Base-by-base conservation (phyloP, 2,113 vertebrate genomes). In the Gobiocypris rarus region DNA sequence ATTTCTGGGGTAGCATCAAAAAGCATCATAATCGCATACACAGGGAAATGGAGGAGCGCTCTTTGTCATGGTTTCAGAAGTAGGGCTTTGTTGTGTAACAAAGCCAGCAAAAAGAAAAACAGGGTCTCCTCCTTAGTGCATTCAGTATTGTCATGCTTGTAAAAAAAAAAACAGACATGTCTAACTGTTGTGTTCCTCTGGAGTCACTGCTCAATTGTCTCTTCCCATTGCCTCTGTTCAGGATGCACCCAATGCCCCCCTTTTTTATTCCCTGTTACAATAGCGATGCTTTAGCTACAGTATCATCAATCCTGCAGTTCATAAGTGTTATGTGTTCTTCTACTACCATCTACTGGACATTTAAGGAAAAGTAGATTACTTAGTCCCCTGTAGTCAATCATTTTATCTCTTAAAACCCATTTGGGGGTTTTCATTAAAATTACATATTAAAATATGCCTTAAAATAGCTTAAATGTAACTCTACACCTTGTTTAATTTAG, bases 331-430 rank as follows among this genome's bases (percentile, higher is more conserved):
- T 4, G 38, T 22, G 31, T 81, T 4, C 3, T 52, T 69, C 17
- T 92, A 63, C 65, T 86, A 82, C 88, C 92, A 75, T 17, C 93
- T 91, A 69, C 76, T 89, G 92, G 85, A n/a, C 1, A 43, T 14
- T 19, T 19, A 9, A n/a, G 9, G 71, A 24, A 75, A 83, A 19
- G 22, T 56, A 31, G 11, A 19, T 69, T 45, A 56, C 9, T 75
- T 8, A 6, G 6, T 38, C 38, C 38, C 38, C 38, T 7, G 38
- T 34, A 38, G 38, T 38, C 38, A 38, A 38, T 38, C 5, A 38
- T 38, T 38, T 38, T 38, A 38, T 38, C 38, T 38, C 38, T 38
- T 38, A 38, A 38, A 38, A 38, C 38, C 38, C 5, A 38, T 38
- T 0, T n/a, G n/a, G n/a, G n/a, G n/a, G n/a, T 38, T 38, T 38